Evolutionary conservation across 2,113 vertebrate species (phyloP).

Genomic region (Nerophis lumbriciformis): DNA sequence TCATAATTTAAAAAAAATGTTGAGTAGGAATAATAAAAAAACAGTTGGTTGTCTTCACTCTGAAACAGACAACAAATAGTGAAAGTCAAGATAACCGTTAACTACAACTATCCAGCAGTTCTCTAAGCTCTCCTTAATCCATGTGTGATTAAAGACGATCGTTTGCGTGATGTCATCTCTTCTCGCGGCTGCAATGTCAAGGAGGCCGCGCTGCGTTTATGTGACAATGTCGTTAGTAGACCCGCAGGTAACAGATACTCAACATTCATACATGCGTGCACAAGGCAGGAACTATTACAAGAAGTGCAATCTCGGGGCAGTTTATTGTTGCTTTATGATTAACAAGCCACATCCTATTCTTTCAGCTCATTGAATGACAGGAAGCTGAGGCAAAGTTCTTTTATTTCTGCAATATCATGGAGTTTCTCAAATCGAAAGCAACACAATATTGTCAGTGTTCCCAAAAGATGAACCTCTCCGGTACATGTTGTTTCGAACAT

Average conservation of each 20-base stretch:
- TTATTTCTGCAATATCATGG: neutral
- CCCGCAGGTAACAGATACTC: neutral
- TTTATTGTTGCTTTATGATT: neutral
- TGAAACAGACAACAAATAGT: no score
- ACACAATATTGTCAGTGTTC: no score
- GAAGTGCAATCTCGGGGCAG: neutral
- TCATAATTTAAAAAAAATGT: no score
- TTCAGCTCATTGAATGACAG: constrained; percentile 17
- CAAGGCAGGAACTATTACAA: no score
- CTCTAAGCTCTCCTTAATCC: constrained; percentile 49
- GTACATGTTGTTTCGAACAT: no score
- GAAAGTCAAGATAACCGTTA: constrained; percentile 5
- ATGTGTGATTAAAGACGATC: constrained; percentile 43
- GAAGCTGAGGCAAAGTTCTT: constrained; percentile 1
- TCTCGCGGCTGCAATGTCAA: constrained; percentile 25
- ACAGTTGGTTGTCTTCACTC: no score
- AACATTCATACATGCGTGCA: neutral
- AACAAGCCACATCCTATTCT: neutral
- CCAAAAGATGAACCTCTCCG: no score
- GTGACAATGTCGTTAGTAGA: neutral
- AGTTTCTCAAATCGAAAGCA: neutral
- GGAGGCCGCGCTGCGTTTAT: neutral
- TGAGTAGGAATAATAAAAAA: no score
- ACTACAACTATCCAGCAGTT: neutral
- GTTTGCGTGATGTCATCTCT: constrained; percentile 28